These are phyloP conservation scores for Diorhabda elongata DNA, from an alignment of 1,140 invertebrate genomes.

Conservation along the genomic window DNA sequence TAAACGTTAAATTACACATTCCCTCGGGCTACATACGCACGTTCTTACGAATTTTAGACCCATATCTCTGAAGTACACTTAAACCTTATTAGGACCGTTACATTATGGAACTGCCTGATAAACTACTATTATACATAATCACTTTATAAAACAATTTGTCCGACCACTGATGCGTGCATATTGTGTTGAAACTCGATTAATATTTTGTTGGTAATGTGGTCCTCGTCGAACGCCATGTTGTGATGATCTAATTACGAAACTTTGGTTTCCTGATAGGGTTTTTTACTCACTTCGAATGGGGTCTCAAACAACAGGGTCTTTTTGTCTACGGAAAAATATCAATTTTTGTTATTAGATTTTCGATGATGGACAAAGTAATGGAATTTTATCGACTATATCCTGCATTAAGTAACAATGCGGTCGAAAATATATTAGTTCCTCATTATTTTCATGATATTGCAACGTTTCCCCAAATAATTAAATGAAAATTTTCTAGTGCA, in stretches of 20 bases:
- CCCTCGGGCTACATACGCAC: conserved; percentile 15
- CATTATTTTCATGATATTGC: too few species aligned
- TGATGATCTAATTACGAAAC: conserved; percentile 39
- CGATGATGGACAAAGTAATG: too few species aligned
- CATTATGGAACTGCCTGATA: conserved; percentile 43
- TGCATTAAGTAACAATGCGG: too few species aligned
- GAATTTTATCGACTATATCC: too few species aligned
- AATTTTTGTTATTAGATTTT: too few species aligned
- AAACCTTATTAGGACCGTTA: conserved; percentile 41
- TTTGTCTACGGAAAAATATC: too few species aligned
- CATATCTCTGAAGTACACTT: conserved; percentile 35
- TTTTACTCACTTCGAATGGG: conserved; percentile 8
- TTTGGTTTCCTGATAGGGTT: conserved; percentile 13
- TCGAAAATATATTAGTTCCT: too few species aligned
- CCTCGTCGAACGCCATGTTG: conserved; percentile 38
- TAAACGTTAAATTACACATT: conserved; percentile 20
- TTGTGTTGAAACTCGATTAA: conserved; percentile 48
- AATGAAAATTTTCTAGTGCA: too few species aligned
- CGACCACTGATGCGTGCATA: conserved; percentile 46
- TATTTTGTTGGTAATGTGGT: conserved; percentile 44
- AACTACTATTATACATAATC: conserved; percentile 46
- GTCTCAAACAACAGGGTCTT: too few species aligned
- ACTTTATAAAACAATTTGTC: conserved; percentile 50
- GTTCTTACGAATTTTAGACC: conserved; percentile 9
- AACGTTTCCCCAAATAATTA: too few species aligned